phyloP scores from a whole-genome alignment of 2,113 vertebrate species.

The Chaetodon trifascialis region DNA sequence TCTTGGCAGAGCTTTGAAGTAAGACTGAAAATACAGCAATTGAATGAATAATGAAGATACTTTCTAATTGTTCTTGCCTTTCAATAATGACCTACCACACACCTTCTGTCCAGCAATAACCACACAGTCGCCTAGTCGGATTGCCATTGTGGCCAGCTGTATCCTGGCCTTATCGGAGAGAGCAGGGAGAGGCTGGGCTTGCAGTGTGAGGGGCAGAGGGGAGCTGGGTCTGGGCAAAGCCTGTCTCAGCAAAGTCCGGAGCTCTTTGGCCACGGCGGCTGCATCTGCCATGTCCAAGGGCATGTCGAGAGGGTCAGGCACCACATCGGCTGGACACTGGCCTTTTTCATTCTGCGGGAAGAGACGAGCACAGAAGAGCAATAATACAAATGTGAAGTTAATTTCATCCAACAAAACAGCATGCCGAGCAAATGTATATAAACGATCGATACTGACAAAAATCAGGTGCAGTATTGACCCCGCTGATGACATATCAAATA shows the following conservation, averaged over 20 bases:
- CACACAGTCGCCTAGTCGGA: constrained; percentile 94
- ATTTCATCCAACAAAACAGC: not conserved
- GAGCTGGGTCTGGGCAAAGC: constrained; percentile 85
- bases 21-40: not conserved
- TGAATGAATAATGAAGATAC: not conserved
- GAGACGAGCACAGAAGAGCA: not conserved
- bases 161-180: constrained; percentile 83
- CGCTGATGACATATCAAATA: not conserved
- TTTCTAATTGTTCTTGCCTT: not conserved
- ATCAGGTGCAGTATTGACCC: constrained; percentile 1
- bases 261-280: constrained; percentile 91
- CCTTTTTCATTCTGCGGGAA: constrained; percentile 91
- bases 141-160: constrained; percentile 87
- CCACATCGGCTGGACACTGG: constrained; percentile 91
- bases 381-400: not conserved
- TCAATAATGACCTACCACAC: constrained; percentile 43
- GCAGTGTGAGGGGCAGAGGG: constrained; percentile 81
- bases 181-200: constrained; percentile 75
- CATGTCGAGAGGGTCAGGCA: constrained; percentile 96
- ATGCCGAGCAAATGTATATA: not conserved
- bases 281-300: constrained; percentile 95
- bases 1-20: not conserved
- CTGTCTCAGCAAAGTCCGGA: constrained; percentile 88
- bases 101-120: constrained; percentile 98
- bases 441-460: constrained; percentile 10